Evolutionary conservation across 2,113 vertebrate species (phyloP), one percentile per base, ranked within the genome.

Genomic region (Excalfactoria chinensis): DNA sequence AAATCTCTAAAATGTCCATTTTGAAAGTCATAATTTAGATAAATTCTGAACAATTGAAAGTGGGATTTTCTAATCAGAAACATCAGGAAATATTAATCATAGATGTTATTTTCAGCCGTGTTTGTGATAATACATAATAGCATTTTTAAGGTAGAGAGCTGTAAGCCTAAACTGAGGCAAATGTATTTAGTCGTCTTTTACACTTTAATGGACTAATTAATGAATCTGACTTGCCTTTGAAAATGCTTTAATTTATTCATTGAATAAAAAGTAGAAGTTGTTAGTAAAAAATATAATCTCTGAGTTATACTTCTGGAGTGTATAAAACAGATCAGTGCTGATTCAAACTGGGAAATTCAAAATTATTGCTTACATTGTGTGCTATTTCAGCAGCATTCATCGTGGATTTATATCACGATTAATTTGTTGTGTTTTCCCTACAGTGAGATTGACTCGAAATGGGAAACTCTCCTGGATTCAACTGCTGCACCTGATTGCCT

Each of bases 131-230:
- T 77, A 56, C 43, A 35, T 90, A 80, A 48, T 86, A 89, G 63
- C 41, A 86, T 95, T 68, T 88, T 90, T 88, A 93, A 96, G 94
- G 91, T 93, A 95, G 91, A 91, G 69, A 88, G 82, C 92, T 93
- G 62, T 66, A 80, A 91, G 48, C 2, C 1, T 48, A 55, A 93
- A 96, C 32, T 86, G 76, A 95, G 32, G 79, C 87, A 93, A 95
- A 88, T 93, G 40, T 87, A 91, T 84, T 79, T 88, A 53, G 60
- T 93, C 87, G 72, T 93, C 63, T 95, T 89, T 91, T 95, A 95
- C 93, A 93, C 93, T 95, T 96, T 96, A 95, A 93, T 93, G 79
- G 79, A 92, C 82, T 93, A 95, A 96, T 96, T 95, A 96, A 95
- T 96, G 89, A 95, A 93, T 74, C 82, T 95, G 87, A 87, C 82